Conservation (phyloP, 2,888 invertebrate species). For the Dicranocentrus wangi region DNA sequence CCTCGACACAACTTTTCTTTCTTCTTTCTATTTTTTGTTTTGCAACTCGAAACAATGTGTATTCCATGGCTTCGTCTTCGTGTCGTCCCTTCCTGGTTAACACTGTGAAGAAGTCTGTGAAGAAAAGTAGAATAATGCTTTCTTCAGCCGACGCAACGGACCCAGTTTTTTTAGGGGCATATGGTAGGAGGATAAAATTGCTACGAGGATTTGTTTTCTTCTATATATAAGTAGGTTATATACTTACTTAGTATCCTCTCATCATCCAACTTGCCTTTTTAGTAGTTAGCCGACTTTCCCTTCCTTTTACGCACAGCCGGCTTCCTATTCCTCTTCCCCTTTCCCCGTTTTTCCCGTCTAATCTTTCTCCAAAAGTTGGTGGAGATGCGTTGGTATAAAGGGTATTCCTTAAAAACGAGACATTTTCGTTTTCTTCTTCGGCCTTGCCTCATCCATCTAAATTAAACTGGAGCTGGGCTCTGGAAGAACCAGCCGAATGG, state of each 20-base stretch:
- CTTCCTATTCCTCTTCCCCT: conserved; percentile 30
- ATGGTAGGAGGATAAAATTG: too few relatives aligned
- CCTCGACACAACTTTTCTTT: conserved; percentile 4
- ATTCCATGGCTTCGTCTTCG: too few relatives aligned
- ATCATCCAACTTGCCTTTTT: conserved; percentile 32
- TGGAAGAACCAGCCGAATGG: conserved; percentile 24
- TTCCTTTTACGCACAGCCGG: conserved; percentile 36
- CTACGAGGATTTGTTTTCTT: too few relatives aligned
- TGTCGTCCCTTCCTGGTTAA: too few relatives aligned
- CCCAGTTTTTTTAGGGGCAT: too few relatives aligned
- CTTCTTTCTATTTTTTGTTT: conserved; percentile 6
- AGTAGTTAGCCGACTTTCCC: conserved; percentile 1
- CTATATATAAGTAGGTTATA: too few relatives aligned
- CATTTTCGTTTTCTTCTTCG: conserved; percentile 42
- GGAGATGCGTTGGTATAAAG: background rate
- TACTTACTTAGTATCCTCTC: too few relatives aligned
- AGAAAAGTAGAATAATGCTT: too few relatives aligned
- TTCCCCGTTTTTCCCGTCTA: too few relatives aligned
- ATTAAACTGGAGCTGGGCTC: conserved; percentile 35
- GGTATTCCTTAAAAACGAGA: conserved; percentile 7
- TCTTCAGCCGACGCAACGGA: too few relatives aligned
- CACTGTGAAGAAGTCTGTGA: too few relatives aligned
- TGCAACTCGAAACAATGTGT: too few relatives aligned
- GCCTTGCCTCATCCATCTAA: conserved; percentile 47
- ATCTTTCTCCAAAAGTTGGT: conserved; percentile 1